Base-by-base conservation (phyloP, 1,140 invertebrate genomes). In the Globodera rostochiensis region DNA sequence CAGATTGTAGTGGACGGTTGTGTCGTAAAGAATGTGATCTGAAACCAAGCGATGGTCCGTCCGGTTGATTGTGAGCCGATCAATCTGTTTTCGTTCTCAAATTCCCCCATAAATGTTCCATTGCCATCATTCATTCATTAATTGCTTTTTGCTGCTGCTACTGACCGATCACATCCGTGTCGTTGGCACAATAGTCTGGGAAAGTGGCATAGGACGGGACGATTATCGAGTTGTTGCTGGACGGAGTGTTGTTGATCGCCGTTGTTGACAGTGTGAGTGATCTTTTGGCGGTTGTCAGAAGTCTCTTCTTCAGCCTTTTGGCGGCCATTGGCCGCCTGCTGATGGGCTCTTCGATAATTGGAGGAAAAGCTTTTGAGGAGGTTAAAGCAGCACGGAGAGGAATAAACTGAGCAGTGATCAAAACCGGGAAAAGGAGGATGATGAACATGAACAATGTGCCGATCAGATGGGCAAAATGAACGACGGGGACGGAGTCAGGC, bases 21-120 rank as follows among this genome's bases (percentile, higher is more conserved):
- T 87, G 60, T 90, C 89, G 64, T 89, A 84, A 19, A 89, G 81
- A 49, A 89, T 88, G 79, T 89, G 83, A 66, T 90, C 77, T 78
- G 49, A 57, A 47, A 75, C 36, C 2, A 75, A 50, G 11, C 25
- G 57, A 75, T 9, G 36, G 36, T 36, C 36, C 36, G 36, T 36
- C 36, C 36, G 36, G 1, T 36, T 36, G 36, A 36, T 36, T 36
- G 36, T 36, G 36, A 36, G 36, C 36, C 3, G 36, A 36, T 36
- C 36, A 36, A 36, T 36, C 36, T 36, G 36, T 36, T 36, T 36
- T 36, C 5, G n/a, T 53, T 36, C 13, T 50, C 47, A 49, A 67
- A 75, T 75, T 75, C 25, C 45, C 6, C 45, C 45, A 57, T 46
- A 75, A 45, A 60, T 25, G 45, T 8, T 21, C 25, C 25, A 75